Evolutionary conservation across 2,888 invertebrate species (phyloP).

Genomic region (Acleris literana): DNA sequence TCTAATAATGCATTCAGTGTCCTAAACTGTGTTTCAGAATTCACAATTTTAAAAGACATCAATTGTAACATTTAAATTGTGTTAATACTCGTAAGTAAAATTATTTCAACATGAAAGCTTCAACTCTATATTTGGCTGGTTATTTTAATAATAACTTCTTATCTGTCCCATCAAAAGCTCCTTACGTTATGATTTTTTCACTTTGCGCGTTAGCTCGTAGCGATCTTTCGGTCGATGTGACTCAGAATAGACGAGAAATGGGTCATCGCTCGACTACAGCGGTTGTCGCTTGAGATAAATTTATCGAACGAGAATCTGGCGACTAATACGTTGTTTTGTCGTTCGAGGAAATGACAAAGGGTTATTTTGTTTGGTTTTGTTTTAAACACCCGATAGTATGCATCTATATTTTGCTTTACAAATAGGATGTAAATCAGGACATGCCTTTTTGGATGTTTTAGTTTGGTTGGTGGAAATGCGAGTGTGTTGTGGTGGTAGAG

Average conservation of each 20-base stretch:
- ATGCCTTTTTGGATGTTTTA: too few relatives aligned
- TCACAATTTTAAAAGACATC: too few relatives aligned
- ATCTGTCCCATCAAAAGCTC: background rate
- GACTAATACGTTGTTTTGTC: constrained; percentile 27
- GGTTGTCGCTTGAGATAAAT: constrained; percentile 28
- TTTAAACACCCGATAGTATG: background rate
- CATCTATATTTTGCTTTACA: too few relatives aligned
- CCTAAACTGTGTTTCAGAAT: too few relatives aligned
- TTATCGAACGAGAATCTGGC: constrained; percentile 22
- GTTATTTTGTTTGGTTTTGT: constrained; percentile 9
- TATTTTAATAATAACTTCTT: background rate
- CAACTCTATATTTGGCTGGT: background rate
- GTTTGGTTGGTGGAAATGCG: too few relatives aligned
- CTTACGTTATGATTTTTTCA: constrained; percentile 13
- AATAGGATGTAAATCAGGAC: too few relatives aligned
- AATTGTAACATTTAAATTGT: too few relatives aligned
- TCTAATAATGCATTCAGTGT: too few relatives aligned
- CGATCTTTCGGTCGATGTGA: constrained; percentile 33
- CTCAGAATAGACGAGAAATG: constrained; percentile 37
- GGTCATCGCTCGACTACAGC: constrained; percentile 37
- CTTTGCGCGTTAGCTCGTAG: constrained; percentile 24
- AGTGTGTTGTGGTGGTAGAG: too few relatives aligned
- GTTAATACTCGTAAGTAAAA: too few relatives aligned
- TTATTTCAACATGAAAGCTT: too few relatives aligned
- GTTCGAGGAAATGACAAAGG: constrained; percentile 11